Evolutionary conservation across 2,888 invertebrate genomes (phyloP), one percentile per base, ranked within the genome.

Genomic region (Empis stercorea): DNA sequence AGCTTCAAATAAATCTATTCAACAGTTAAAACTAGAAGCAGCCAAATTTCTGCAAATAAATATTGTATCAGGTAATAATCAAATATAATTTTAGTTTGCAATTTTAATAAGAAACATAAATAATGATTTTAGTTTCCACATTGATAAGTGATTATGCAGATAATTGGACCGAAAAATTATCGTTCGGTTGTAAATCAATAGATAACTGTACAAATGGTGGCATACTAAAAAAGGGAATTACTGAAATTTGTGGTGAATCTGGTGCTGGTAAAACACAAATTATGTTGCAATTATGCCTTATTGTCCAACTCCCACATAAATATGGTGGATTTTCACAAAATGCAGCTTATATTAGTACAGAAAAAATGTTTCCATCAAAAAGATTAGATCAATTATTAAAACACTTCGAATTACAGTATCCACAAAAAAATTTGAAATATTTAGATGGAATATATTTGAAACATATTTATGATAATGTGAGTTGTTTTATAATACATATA

Each of bases 181-280:
- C 60, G 10, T 65, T 66, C 47, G 82, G 82, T 4, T 83, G 81
- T 57, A 45, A 61, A 3, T 61, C 68, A 7, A 63, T 85, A 30
- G 80, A 85, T 61, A 57, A 59, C 34, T 66, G 76, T 51, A 68
- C 80, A 2, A 66, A 68, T 52, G 85, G 84, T 20, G 86, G 87
- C 13, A 67, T 87, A 44, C 68, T 76, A 4, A 67, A 73, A 10
- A 72, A 74, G 50, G 82, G 84, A 7, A 77, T 87, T 43, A 83
- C 80, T 10, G 86, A 87, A 69, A 73, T 87, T 55, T 76, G 76
- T 57, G 87, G 87, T 1, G 75, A 76, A 57, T 79, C 82, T 57
- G 81, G 82, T 2, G 73, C 74, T 51, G 87, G 87, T 3, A 87
- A 87, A 68, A 84, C 85, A 0, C 87, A 87, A 60, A 58, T 86